These are phyloP conservation scores for Taenaris catops DNA, from an alignment of 2,888 invertebrate species.

Conservation along the genomic window DNA sequence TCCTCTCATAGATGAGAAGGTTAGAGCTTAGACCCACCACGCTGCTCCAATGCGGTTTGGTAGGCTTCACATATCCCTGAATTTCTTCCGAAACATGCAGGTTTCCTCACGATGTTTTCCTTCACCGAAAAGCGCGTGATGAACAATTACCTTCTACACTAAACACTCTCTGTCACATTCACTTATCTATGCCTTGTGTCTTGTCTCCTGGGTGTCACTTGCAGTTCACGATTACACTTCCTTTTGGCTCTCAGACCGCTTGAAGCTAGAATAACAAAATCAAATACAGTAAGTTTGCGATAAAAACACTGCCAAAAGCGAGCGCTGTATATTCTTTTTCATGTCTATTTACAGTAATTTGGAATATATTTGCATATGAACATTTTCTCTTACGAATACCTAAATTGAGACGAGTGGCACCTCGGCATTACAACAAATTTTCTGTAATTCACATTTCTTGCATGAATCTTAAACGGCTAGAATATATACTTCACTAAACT, in stretches of 20 bases:
- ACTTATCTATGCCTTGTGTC: conserved; percentile 58
- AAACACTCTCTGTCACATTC: conserved; percentile 53
- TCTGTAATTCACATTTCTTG: conserved; percentile 48
- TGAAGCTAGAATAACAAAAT: no score
- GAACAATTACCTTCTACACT: conserved; percentile 73
- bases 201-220: conserved; percentile 64
- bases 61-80: no score
- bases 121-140: no score
- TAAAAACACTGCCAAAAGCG: no score
- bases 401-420: conserved; percentile 47
- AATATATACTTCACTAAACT: conserved; percentile 50
- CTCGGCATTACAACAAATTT: conserved; percentile 47
- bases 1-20: no score
- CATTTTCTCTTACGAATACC: conserved; percentile 10
- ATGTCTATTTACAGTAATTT: conserved; percentile 12
- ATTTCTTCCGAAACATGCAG: no score
- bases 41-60: no score
- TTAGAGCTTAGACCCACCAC: no score
- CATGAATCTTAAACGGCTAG: conserved; percentile 65
- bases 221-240: conserved; percentile 31
- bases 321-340: no score
- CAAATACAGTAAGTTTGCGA: no score
- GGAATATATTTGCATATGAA: conserved; percentile 13
- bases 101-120: no score
- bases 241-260: conserved; percentile 19